These are phyloP conservation scores for Glossophaga mutica DNA, from an alignment of 2,797 vertebrate species.

Conservation along the genomic window DNA sequence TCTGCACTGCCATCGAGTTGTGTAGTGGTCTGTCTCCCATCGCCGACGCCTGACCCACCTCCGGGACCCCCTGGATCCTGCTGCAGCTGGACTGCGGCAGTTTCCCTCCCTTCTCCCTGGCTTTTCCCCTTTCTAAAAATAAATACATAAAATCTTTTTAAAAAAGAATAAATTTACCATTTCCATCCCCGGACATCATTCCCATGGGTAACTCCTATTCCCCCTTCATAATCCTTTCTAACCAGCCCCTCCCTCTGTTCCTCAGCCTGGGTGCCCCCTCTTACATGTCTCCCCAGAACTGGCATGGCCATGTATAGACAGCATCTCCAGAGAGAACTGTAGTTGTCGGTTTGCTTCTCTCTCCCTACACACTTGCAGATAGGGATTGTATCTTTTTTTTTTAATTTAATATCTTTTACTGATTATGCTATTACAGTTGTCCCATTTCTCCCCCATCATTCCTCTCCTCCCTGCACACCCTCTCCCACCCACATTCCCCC, in stretches of 20 bases:
- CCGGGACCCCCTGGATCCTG: too few species aligned
- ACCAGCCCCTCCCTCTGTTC: not conserved
- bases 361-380: not conserved
- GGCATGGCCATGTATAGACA: not conserved
- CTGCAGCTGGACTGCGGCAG: too few species aligned
- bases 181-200: not conserved
- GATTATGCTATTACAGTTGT: too few species aligned
- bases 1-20: too few species aligned
- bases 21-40: too few species aligned
- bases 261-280: not conserved
- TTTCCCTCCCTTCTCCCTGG: not conserved
- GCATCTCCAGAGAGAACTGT: not conserved
- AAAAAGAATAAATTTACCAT: not conserved
- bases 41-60: too few species aligned
- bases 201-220: not conserved
- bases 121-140: not conserved
- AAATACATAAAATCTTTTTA: not conserved
- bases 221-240: not conserved
- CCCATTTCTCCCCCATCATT: too few species aligned
- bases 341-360: not conserved
- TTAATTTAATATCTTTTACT: too few species aligned
- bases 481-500: too few species aligned
- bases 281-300: not conserved
- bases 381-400: not conserved
- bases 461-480: too few species aligned